phyloP scores from a whole-genome alignment of 2,797 vertebrate genomes.

The Thamnophis elegans region DNA sequence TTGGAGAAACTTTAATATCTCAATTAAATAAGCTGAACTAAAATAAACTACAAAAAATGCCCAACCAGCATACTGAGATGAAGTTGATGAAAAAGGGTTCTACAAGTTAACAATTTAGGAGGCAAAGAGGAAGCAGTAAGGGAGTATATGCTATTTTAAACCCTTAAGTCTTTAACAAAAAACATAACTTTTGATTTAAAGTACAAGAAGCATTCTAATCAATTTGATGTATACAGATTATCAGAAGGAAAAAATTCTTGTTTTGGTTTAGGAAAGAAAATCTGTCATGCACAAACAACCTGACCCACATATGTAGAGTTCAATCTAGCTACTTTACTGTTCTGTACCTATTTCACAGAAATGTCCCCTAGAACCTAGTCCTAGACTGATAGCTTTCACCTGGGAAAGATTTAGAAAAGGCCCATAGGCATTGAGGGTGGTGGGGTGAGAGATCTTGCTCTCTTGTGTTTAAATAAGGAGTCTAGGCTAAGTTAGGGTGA shows the following conservation, averaged over 20 bases:
- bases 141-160: not conserved
- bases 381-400: not conserved
- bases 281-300: not conserved
- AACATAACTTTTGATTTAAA: not conserved
- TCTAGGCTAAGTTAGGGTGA: not conserved
- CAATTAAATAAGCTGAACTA: not conserved
- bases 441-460: not conserved
- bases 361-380: not conserved
- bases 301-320: not conserved
- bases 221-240: not conserved
- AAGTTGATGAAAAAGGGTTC: not conserved
- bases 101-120: not conserved
- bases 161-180: not conserved
- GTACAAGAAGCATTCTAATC: not conserved
- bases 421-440: not conserved
- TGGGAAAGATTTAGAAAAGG: not conserved
- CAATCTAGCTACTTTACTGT: not conserved
- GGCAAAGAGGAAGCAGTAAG: not conserved
- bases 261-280: not conserved
- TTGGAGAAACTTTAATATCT: not conserved
- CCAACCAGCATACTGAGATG: not conserved
- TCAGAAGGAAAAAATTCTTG: not conserved
- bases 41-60: not conserved
- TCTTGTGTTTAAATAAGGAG: not conserved
- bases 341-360: not conserved